Evolutionary conservation across 2,888 invertebrate genomes (phyloP).

Genomic region (Dorcus parallelipipedus): DNA sequence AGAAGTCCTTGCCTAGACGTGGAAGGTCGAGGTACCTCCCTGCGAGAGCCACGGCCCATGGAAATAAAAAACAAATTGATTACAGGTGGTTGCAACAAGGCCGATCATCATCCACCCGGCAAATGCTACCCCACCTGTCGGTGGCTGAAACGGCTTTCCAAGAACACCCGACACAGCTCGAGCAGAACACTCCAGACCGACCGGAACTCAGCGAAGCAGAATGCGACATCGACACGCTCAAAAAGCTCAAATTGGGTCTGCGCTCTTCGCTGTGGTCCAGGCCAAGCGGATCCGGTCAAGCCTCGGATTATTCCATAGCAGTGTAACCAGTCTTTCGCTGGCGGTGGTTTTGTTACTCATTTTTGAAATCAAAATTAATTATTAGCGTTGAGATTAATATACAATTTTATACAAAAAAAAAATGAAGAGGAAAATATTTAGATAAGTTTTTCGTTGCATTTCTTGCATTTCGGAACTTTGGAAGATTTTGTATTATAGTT

Average conservation of each 20-base stretch:
- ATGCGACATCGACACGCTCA: conserved; percentile 71
- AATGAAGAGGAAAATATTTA: conserved; percentile 26
- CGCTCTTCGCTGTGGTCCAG: conserved; percentile 69
- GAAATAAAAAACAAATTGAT: conserved; percentile 53
- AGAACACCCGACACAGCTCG: conserved; percentile 42
- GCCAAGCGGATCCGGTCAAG: conserved; percentile 58
- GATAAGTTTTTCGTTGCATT: conserved; percentile 17
- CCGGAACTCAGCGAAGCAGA: conserved; percentile 68
- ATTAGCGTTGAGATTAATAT: conserved; percentile 33
- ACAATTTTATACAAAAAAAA: conserved; percentile 41
- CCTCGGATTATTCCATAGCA: conserved; percentile 72
- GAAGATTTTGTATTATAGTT: conserved; percentile 5
- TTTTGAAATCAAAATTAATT: conserved; percentile 28
- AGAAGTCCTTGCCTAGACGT: conserved; percentile 70
- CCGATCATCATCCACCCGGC: conserved; percentile 51
- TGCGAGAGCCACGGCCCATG: conserved; percentile 46
- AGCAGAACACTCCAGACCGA: conserved; percentile 50
- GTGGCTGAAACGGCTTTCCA: conserved; percentile 57
- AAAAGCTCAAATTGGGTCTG: conserved; percentile 68
- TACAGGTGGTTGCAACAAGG: conserved; percentile 53
- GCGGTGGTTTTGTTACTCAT: conserved; percentile 21
- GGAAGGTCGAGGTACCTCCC: conserved; percentile 63
- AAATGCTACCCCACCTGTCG: conserved; percentile 62
- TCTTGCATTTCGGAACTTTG: conserved; percentile 12
- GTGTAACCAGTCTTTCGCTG: conserved; percentile 52